Evolutionary conservation across 2,113 vertebrate species (phyloP).

Genomic region (Gasterosteus nipponicus): DNA sequence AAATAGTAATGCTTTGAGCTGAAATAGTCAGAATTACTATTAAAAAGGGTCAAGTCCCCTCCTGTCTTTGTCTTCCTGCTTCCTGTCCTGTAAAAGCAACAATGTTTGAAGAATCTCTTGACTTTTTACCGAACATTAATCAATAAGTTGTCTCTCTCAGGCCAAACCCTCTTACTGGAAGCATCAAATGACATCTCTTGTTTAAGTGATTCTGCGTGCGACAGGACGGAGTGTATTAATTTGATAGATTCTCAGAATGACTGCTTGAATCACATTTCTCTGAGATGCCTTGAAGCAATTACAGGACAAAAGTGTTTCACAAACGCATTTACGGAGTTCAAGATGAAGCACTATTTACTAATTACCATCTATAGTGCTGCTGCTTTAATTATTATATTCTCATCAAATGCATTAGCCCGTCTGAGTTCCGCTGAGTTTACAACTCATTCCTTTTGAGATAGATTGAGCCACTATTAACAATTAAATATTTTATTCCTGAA

Average conservation of each 20-base stretch:
- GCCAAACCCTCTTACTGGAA: slow-evolving; percentile 20
- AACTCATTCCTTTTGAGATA: slow-evolving; percentile 23
- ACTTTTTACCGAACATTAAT: slow-evolving; percentile 4
- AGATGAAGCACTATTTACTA: slow-evolving; percentile 40
- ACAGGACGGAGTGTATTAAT: slow-evolving; percentile 34
- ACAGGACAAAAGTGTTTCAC: slow-evolving; percentile 28
- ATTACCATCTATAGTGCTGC: slow-evolving; percentile 18
- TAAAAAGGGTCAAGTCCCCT: background rate
- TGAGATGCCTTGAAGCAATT: slow-evolving; percentile 49
- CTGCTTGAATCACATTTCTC: slow-evolving; percentile 37
- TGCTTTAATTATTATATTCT: slow-evolving; percentile 44
- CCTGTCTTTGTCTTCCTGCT: background rate
- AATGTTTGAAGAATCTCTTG: background rate
- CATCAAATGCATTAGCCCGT: slow-evolving; percentile 38
- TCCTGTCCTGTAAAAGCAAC: slow-evolving; percentile 3
- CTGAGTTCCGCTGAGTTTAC: slow-evolving; percentile 16
- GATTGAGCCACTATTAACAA: slow-evolving; percentile 38
- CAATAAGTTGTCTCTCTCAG: background rate
- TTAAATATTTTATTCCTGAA: slow-evolving; percentile 35
- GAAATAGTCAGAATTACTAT: background rate
- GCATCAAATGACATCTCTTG: slow-evolving; percentile 21
- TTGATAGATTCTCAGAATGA: slow-evolving; percentile 46
- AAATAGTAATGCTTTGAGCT: no score
- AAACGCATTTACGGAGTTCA: slow-evolving; percentile 39
- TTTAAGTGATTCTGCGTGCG: slow-evolving; percentile 15